Base-by-base conservation (phyloP, 2,888 invertebrate species). In the Endomychus coccineus region DNA sequence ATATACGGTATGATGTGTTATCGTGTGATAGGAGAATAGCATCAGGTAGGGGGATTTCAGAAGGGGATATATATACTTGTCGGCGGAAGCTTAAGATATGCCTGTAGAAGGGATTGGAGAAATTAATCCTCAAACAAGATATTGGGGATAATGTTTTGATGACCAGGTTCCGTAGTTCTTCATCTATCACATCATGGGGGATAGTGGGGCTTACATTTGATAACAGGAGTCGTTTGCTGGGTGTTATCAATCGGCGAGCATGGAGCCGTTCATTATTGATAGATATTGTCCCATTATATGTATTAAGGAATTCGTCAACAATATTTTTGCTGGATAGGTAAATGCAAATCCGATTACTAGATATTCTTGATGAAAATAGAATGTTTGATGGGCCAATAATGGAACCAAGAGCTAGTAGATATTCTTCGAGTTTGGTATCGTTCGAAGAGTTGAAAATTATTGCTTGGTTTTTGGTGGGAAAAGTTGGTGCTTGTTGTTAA, bases 121-220 rank as follows among this genome's bases (percentile, higher is more conserved):
- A 39, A 4, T 49, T 49, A 7, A 40, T 43, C 41, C 45, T 46
- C 13, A 51, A 28, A 25, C 45, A 49, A 5, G 43, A 41, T 3
- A 45, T 44, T 13, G 44, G 43, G n/a, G 45, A 49, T 7, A 45
- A 27, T 22, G 39, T 16, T 39, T 44, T 44, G 5, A 49, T 9
- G 6, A 35, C 39, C n/a, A 43, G 15, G 27, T 34, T 30, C 24
- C 39, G 38, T 4, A 52, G 32, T 29, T 36, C 34, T 3, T 13
- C 13, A 35, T 45, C 44, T 5, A 46, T 9, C 7, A 39, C 4
- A 1, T 34, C 12, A 19, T 51, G 48, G 10, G 45, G 48, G 10
- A 51, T 52, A 3, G 43, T 28, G 12, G 43, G 50, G 30, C 38
- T 41, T 1, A 55, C 52, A 36, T 53, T 54, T 12, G 53, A 54